Percentiles rank a stretch among this genome's conserved stretches.
phyloP scores from a whole-genome alignment of 1,140 invertebrate genomes.

The Charaxes varanes region DNA sequence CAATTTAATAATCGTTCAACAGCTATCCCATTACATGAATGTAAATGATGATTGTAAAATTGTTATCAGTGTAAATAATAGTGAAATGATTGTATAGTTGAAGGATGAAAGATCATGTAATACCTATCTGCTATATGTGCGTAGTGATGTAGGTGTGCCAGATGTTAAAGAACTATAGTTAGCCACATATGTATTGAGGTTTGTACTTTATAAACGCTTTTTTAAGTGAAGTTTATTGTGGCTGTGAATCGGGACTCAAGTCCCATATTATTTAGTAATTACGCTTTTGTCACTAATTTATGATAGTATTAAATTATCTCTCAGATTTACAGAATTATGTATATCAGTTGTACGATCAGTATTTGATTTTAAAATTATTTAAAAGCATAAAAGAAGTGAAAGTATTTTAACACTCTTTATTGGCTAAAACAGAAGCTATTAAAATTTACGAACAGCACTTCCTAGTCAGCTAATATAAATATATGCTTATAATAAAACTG shows the following conservation, averaged over 20 bases:
- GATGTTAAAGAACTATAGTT: conserved; percentile 33
- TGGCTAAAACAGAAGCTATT: conserved; percentile 34
- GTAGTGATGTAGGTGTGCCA: conserved; percentile 38
- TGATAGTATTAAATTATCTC: conserved; percentile 24
- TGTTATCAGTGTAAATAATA: conserved; percentile 48
- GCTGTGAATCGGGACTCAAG: conserved; percentile 58
- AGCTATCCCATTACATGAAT: conserved; percentile 7
- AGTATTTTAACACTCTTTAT: conserved; percentile 28
- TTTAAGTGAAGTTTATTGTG: conserved; percentile 78
- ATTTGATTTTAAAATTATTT: conserved; percentile 4
- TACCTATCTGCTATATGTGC: conserved; percentile 26
- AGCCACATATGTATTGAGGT: conserved; percentile 45
- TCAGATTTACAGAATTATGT: conserved; percentile 10
- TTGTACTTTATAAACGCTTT: conserved; percentile 63
- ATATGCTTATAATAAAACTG: conserved; percentile 25
- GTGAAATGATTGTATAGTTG: conserved; percentile 35
- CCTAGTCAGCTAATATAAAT: conserved; percentile 44
- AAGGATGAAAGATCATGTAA: conserved; percentile 36
- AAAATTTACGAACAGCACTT: conserved; percentile 33
- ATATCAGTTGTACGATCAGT: conserved; percentile 17
- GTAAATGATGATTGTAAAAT: conserved; percentile 10
- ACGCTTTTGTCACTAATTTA: conserved; percentile 67
- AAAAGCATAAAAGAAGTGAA: conserved; percentile 15
- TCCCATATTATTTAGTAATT: conserved; percentile 61
- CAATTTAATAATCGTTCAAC: no score